Base-by-base conservation (phyloP, 1,140 invertebrate genomes). In the Euwallacea similis region DNA sequence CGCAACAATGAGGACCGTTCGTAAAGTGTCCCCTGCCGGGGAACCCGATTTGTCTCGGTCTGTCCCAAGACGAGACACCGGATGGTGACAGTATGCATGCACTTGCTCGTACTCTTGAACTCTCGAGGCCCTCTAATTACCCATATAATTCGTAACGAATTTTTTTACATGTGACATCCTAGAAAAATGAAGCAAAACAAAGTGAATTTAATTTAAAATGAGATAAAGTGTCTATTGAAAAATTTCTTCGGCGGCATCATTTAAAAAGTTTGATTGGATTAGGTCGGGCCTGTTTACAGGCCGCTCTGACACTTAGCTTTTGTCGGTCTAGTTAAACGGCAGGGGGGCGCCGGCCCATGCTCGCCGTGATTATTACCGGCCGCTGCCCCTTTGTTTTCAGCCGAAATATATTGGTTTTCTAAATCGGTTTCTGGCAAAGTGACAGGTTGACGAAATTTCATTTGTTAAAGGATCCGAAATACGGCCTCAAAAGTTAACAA, bases 341-440 rank as follows among this genome's bases (percentile, higher is more conserved):
- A 41, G 69, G 69, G 67, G 69, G 69, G 68, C 63, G 69, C 63
- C 62, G 62, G 62, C 69, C 63, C 69, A 66, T 71, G 61, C 46
- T 59, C 69, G 55, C 46, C 42, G 41, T 66, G 42, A 71, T 66
- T 71, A 71, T 71, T 42, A 64, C 13, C 15, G 53, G 7, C 62
- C 44, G 47, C 47, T 62, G 62, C 42, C 61, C 55, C 63, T 71
- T 71, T 65, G 69, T 65, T 66, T 64, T 55, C 63, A 4, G 46
- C 69, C 69, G 69, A 66, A 66, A 71, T 71, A 71, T 71, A 71
- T 71, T 71, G 69, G 69, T 65, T 71, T 71, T 71, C 58, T 65
- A 65, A 71, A 71, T 71, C 63, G 50, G 15, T 71, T 71, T 60
- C 16, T 63, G 6, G 44, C 13, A 42, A 61, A 61, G 42, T 61